phyloP scores from a whole-genome alignment of 1,140 invertebrate species.

The Platyura marginata region DNA sequence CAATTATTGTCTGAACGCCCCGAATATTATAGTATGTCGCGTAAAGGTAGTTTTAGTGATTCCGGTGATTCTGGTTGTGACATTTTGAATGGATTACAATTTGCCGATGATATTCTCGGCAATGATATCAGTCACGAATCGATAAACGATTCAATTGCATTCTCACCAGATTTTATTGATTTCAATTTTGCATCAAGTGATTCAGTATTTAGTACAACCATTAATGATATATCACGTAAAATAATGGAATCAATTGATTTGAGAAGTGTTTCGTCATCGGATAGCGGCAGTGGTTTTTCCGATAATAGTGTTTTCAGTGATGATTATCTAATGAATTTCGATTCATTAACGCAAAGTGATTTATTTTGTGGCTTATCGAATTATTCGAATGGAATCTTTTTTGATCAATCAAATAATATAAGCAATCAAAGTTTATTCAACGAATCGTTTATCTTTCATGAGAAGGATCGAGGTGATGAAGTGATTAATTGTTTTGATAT shows the following conservation, averaged over 20 bases:
- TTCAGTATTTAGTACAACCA: conserved; percentile 16
- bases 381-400: background rate
- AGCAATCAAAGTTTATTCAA: background rate
- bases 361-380: background rate
- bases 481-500: conserved; percentile 2
- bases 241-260: conserved; percentile 16
- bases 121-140: too few relatives aligned
- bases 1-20: background rate
- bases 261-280: background rate
- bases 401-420: background rate
- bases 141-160: background rate
- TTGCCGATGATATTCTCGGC: conserved; percentile 11
- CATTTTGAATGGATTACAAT: conserved; percentile 21
- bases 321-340: conserved; percentile 1
- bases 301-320: conserved; percentile 3
- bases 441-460: background rate
- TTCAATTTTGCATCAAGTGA: conserved; percentile 8
- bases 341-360: background rate
- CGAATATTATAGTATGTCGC: background rate
- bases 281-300: background rate
- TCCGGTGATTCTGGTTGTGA: conserved; percentile 18
- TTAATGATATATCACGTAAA: conserved; percentile 23
- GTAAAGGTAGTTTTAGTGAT: conserved; percentile 13
- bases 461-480: conserved; percentile 1
- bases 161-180: background rate